phyloP scores from a whole-genome alignment of 35 echinoderm and acorn worm genomes.

The Stichopus chloronotus region DNA sequence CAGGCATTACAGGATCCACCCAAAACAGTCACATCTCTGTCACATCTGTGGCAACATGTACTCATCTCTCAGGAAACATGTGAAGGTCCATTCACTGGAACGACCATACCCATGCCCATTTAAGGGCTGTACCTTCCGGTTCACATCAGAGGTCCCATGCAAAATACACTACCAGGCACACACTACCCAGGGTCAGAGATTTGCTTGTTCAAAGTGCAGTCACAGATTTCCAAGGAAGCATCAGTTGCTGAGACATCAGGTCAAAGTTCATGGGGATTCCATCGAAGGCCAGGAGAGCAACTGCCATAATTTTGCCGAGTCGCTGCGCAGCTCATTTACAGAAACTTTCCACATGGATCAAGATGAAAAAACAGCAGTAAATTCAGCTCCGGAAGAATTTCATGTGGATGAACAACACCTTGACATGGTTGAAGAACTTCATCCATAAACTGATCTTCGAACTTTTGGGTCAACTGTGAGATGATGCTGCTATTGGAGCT shows the following conservation, averaged over 20 bases:
- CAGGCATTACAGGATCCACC: conserved; percentile 76
- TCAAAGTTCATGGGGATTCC: conserved; percentile 64
- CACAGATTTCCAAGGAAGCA: conserved; percentile 77
- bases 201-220: conserved; percentile 72
- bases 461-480: too few relatives aligned
- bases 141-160: conserved; percentile 80
- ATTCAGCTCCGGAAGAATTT: neutral
- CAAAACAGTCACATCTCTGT: conserved; percentile 73
- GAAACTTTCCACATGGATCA: neutral
- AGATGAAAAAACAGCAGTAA: neutral
- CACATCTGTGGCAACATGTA: conserved; percentile 86
- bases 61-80: conserved; percentile 79
- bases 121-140: conserved; percentile 86
- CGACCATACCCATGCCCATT: conserved; percentile 79
- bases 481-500: too few relatives aligned
- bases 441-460: neutral
- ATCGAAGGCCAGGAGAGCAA: conserved; percentile 3
- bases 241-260: conserved; percentile 77
- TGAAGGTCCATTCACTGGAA: conserved; percentile 80
- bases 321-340: neutral
- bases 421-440: neutral
- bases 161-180: conserved; percentile 80
- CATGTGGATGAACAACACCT: neutral
- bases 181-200: conserved; percentile 65
- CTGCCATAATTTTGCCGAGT: neutral